Evolutionary conservation across 2,113 vertebrate genomes (phyloP).

Genomic region (Psephotus haematonotus): DNA sequence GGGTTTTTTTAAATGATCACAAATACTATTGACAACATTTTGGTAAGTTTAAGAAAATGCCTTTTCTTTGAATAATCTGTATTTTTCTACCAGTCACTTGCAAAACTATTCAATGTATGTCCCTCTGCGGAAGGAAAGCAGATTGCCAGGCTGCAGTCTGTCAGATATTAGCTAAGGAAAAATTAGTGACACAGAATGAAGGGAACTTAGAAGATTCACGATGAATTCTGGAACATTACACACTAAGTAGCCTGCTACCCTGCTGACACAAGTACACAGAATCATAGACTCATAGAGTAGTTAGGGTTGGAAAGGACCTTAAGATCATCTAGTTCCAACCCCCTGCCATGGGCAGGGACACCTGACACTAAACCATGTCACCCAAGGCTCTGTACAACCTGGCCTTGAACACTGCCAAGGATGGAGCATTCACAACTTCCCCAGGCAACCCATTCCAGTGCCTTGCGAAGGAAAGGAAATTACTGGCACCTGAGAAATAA

Average conservation of each 20-base stretch:
- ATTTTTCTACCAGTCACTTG: neutral
- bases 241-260: neutral
- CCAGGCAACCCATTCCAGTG: too few species aligned
- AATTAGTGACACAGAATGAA: neutral
- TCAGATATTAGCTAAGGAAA: neutral
- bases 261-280: neutral
- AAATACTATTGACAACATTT: neutral
- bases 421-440: too few species aligned
- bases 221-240: neutral
- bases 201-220: neutral
- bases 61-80: neutral
- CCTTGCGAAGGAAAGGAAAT: neutral
- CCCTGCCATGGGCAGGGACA: too few species aligned
- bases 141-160: neutral
- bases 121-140: neutral
- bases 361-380: too few species aligned
- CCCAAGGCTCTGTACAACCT: too few species aligned
- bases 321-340: too few species aligned
- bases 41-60: neutral
- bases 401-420: too few species aligned
- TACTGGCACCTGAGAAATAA: neutral
- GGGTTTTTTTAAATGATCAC: neutral
- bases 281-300: too few species aligned
- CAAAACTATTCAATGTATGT: neutral
- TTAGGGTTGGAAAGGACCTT: too few species aligned